These are phyloP conservation scores for Embidobia sp. DNA, from an alignment of 2,888 invertebrate genomes.

Conservation along the genomic window DNA sequence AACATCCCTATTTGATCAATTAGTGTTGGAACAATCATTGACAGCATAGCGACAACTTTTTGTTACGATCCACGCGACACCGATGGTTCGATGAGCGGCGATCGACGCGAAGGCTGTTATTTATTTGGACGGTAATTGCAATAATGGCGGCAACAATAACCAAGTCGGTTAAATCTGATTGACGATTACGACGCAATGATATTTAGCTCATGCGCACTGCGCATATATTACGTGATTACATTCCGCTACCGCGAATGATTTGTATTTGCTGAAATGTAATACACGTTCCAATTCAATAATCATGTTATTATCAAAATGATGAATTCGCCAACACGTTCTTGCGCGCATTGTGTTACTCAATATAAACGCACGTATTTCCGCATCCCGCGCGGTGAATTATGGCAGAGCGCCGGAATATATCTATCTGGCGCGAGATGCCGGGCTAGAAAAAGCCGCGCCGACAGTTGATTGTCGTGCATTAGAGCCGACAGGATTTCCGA, in stretches of 20 bases:
- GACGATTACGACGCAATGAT: slow-evolving; percentile 52
- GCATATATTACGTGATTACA: slow-evolving; percentile 63
- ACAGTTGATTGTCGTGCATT: slow-evolving; percentile 24
- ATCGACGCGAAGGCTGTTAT: slow-evolving; percentile 27
- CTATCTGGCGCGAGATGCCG: slow-evolving; percentile 3
- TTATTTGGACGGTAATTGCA: slow-evolving; percentile 44
- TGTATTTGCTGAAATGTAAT: slow-evolving; percentile 65
- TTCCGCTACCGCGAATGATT: slow-evolving; percentile 58
- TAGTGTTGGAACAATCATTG: too few relatives aligned
- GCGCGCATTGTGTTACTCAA: slow-evolving; percentile 49
- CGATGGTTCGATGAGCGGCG: background rate
- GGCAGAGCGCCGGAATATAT: slow-evolving; percentile 11
- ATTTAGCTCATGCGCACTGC: slow-evolving; percentile 52
- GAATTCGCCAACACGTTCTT: slow-evolving; percentile 61
- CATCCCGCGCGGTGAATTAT: slow-evolving; percentile 20
- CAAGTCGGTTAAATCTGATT: slow-evolving; percentile 51
- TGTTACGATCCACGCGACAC: too few relatives aligned
- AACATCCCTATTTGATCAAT: too few relatives aligned
- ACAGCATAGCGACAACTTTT: too few relatives aligned
- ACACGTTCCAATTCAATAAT: slow-evolving; percentile 61
- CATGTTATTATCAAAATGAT: slow-evolving; percentile 63
- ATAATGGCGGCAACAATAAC: slow-evolving; percentile 49
- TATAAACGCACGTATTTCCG: slow-evolving; percentile 42
- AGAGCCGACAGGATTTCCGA: slow-evolving; percentile 4
- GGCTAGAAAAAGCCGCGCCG: slow-evolving; percentile 13